phyloP scores from a whole-genome alignment of 1,140 invertebrate species.

The Euwallacea similis region DNA sequence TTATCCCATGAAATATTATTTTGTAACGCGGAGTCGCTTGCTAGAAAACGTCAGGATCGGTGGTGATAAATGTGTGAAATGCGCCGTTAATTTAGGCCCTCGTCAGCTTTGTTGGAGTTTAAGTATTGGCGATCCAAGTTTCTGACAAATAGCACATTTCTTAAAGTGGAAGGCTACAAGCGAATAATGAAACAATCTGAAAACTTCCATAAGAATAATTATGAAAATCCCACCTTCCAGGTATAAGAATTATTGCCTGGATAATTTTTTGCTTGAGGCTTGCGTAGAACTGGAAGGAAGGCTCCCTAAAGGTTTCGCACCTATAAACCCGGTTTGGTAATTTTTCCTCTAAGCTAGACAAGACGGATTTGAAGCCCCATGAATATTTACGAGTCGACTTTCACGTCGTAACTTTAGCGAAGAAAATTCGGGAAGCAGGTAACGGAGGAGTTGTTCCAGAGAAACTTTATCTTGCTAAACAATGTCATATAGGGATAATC shows the following conservation, averaged over 20 bases:
- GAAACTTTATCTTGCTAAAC: not conserved
- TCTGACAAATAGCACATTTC: conserved; percentile 9
- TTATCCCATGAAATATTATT: conserved; percentile 20
- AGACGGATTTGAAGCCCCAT: too few species aligned
- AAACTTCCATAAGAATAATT: too few species aligned
- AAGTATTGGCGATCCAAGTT: conserved; percentile 20
- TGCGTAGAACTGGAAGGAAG: too few species aligned
- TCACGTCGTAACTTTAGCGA: too few species aligned
- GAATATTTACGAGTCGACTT: too few species aligned
- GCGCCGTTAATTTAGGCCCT: conserved; percentile 16
- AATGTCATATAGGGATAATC: not conserved
- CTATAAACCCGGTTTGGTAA: too few species aligned
- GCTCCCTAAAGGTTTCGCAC: too few species aligned
- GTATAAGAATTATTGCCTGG: too few species aligned
- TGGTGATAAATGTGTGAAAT: conserved; percentile 23
- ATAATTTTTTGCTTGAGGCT: too few species aligned
- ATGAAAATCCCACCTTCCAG: too few species aligned
- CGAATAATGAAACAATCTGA: too few species aligned
- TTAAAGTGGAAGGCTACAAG: not conserved
- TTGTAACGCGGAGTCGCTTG: conserved; percentile 11
- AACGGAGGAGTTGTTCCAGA: not conserved
- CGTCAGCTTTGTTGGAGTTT: conserved; percentile 24
- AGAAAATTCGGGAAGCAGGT: not conserved
- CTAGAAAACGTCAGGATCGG: conserved; percentile 13
- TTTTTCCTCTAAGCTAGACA: too few species aligned